Evolutionary conservation across 2,888 invertebrate genomes (phyloP), one percentile per base, ranked within the genome.

Genomic region (Lissonota sp.): DNA sequence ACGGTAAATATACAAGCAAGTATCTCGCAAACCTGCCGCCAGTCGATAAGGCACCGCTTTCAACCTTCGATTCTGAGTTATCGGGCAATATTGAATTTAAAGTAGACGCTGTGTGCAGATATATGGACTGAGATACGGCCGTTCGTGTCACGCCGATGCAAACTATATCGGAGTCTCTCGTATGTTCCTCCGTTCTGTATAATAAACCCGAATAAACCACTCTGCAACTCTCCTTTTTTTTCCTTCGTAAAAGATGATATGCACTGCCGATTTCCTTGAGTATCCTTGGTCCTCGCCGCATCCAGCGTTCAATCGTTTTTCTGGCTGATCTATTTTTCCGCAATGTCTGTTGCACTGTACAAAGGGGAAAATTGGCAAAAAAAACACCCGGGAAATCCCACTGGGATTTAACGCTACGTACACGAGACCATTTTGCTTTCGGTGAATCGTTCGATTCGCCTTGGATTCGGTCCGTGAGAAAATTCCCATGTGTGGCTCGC

Each of bases 41-140:
- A 58, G 73, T 67, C 82, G 86, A 87, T 87, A 86, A 87, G 84
- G 74, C 79, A 82, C 44, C 26, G 70, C 42, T 57, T 40, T 39
- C 49, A 57, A 62, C 37, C n/a, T 66, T 60, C 60, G 57, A 66
- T 42, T 39, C 79, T 80, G 85, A 86, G 80, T 86, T 87, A 87
- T 86, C 79, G 78, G 72, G 78, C 79, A 76, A 87, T 86, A 85
- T 86, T 85, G 83, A 84, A 85, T 86, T 81, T 82, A 73, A 79
- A 83, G 77, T 83, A 75, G 78, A 69, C 49, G 67, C 55, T 73
- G 62, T 62, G 67, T 62, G 69, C 67, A 66, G 80, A 80, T 71
- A 71, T 26, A 26, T 37, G 55, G 67, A 67, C 49, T 77, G 60
- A 64, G 8, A 77, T 80, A 83, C 71, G 64, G 42, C 51, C 55